Conservation (phyloP, 2,113 vertebrate species). For the Rutilus rutilus region DNA sequence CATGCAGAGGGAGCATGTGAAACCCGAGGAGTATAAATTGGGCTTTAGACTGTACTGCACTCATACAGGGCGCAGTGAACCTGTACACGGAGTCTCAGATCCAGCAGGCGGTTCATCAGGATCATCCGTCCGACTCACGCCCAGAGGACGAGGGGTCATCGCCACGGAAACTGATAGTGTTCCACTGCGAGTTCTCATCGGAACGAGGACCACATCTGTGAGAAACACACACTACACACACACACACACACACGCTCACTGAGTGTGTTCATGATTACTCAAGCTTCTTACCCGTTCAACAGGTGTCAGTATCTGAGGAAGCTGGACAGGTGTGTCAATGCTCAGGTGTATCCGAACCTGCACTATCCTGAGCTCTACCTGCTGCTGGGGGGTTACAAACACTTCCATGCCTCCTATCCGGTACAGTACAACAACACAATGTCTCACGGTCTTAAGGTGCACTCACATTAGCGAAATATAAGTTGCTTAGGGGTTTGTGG, state of each 20-base stretch:
- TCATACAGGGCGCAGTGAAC: conserved; percentile 63
- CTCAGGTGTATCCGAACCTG: conserved; percentile 60
- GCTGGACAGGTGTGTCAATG: conserved; percentile 59
- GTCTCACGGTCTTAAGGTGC: background rate
- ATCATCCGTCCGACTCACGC: background rate
- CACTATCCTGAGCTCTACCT: conserved; percentile 68
- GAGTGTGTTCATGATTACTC: background rate
- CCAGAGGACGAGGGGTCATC: conserved; percentile 18
- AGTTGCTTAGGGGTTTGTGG: too few relatives aligned
- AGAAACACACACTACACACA: conserved; percentile 40
- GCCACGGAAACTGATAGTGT: conserved; percentile 58
- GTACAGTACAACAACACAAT: conserved; percentile 49
- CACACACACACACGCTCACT: background rate
- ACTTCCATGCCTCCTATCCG: conserved; percentile 59
- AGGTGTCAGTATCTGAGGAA: conserved; percentile 65
- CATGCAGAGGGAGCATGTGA: too few relatives aligned
- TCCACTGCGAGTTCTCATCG: conserved; percentile 69
- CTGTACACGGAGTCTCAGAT: conserved; percentile 63
- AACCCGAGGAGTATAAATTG: too few relatives aligned
- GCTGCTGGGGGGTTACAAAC: conserved; percentile 64
- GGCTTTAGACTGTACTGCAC: background rate
- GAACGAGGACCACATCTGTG: conserved; percentile 64
- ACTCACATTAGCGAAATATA: too few relatives aligned
- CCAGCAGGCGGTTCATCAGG: conserved; percentile 52
- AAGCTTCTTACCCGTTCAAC: background rate